Percentiles rank a stretch among this genome's conserved stretches.
Evolutionary conservation across 1,140 invertebrate species (phyloP).

Genomic region (Semibalanus balanoides): DNA sequence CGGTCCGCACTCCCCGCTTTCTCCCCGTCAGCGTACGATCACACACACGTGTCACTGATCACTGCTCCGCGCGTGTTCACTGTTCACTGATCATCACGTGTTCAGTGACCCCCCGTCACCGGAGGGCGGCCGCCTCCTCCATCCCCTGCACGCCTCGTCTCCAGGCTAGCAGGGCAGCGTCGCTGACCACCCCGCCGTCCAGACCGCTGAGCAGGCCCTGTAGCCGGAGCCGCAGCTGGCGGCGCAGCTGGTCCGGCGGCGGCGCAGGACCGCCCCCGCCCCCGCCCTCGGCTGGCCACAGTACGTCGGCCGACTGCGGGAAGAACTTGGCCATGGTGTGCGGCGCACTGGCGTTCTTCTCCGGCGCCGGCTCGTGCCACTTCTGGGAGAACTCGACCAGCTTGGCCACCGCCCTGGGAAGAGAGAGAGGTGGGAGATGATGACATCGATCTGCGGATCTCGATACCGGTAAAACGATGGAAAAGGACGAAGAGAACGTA

Average conservation of each 20-base stretch:
- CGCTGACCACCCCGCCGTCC: neutral
- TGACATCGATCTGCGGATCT: no score
- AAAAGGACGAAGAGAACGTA: no score
- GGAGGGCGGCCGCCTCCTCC: neutral
- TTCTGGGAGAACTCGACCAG: neutral
- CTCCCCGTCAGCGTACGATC: no score
- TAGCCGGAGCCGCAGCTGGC: neutral
- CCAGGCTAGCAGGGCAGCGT: neutral
- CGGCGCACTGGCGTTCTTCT: neutral
- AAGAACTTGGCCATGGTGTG: neutral
- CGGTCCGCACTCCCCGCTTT: no score
- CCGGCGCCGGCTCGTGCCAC: neutral
- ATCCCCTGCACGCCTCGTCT: neutral
- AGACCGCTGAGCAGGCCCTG: neutral
- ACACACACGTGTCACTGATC: no score
- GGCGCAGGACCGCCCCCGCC: no score
- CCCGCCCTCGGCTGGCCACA: no score
- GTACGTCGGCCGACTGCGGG: neutral
- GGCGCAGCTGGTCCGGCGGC: neutral
- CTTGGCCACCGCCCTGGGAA: neutral
- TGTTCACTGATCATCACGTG: no score
- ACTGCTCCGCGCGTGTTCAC: no score
- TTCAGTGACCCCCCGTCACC: neutral
- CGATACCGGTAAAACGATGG: no score
- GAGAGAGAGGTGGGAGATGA: no score